These are phyloP conservation scores for Coranthus polyacanthus DNA, from an alignment of 2,797 vertebrate species.

Conservation along the genomic window DNA sequence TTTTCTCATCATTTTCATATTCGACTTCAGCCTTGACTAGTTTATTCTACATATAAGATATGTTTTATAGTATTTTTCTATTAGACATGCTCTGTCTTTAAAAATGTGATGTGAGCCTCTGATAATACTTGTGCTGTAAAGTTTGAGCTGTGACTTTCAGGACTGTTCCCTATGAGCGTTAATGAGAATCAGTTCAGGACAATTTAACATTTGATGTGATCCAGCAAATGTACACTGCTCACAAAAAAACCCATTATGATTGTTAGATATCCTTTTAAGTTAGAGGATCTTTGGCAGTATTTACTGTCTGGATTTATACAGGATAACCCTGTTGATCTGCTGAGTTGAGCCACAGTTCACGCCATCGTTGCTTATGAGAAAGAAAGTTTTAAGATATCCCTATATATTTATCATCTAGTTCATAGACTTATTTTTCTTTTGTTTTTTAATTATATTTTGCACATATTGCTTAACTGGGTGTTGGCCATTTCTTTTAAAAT, in stretches of 20 bases:
- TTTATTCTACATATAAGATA: slow-evolving; percentile 33
- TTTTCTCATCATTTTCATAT: slow-evolving; percentile 27
- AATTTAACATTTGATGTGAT: slow-evolving; percentile 17
- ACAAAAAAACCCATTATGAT: slow-evolving; percentile 3
- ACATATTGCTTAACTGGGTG: slow-evolving; percentile 50
- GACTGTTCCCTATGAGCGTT: slow-evolving; percentile 12
- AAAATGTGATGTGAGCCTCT: slow-evolving; percentile 39
- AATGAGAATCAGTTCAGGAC: slow-evolving; percentile 13
- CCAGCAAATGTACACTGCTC: slow-evolving; percentile 14
- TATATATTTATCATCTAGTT: slow-evolving; percentile 28
- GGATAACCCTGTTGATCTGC: slow-evolving; percentile 34
- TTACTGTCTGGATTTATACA: slow-evolving; percentile 26
- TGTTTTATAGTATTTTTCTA: slow-evolving; percentile 45
- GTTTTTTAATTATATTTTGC: slow-evolving; percentile 58
- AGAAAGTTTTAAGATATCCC: slow-evolving; percentile 21
- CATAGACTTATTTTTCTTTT: slow-evolving; percentile 17
- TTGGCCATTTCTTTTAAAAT: slow-evolving; percentile 9
- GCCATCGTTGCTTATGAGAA: slow-evolving; percentile 23
- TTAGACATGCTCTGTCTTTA: slow-evolving; percentile 39
- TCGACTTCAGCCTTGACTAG: slow-evolving; percentile 8
- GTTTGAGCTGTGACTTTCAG: slow-evolving; percentile 18
- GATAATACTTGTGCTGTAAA: slow-evolving; percentile 14
- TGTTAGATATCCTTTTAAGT: slow-evolving; percentile 5
- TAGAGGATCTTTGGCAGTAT: slow-evolving; percentile 13
- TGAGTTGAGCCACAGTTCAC: slow-evolving; percentile 66